These are phyloP conservation scores for Eospalax fontanierii DNA, from an alignment of 2,797 vertebrate species.

Conservation along the genomic window DNA sequence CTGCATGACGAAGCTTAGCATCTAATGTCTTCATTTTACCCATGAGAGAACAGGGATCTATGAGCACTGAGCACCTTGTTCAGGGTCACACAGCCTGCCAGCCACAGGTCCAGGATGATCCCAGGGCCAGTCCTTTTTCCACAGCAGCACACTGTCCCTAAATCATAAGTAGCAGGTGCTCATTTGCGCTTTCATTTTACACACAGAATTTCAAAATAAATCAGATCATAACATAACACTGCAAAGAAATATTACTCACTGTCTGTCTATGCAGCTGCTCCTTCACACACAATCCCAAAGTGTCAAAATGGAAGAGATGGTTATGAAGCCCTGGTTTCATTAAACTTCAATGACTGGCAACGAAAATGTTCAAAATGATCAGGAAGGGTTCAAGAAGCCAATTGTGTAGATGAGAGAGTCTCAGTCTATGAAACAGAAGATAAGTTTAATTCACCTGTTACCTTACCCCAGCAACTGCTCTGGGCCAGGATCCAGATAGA, in stretches of 20 bases:
- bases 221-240: slow-evolving; percentile 27
- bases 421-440: slow-evolving; percentile 4
- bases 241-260: slow-evolving; percentile 64
- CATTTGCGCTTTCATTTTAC: slow-evolving; percentile 61
- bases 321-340: slow-evolving; percentile 21
- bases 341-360: slow-evolving; percentile 18
- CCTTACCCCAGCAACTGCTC: slow-evolving; percentile 20
- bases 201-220: slow-evolving; percentile 51
- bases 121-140: neutral
- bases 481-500: neutral
- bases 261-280: slow-evolving; percentile 43
- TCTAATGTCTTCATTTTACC: slow-evolving; percentile 12
- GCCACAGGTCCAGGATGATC: neutral
- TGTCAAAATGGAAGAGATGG: slow-evolving; percentile 9
- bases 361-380: neutral
- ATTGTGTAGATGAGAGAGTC: neutral
- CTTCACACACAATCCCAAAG: slow-evolving; percentile 1
- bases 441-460: neutral
- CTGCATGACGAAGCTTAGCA: neutral
- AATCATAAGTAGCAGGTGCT: slow-evolving; percentile 15
- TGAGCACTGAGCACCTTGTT: neutral
- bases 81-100: neutral
- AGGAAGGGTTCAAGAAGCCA: slow-evolving; percentile 28
- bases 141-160: neutral
- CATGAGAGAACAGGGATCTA: slow-evolving; percentile 18